phyloP scores from a whole-genome alignment of 1,140 invertebrate species.

The Araneus ventricosus region DNA sequence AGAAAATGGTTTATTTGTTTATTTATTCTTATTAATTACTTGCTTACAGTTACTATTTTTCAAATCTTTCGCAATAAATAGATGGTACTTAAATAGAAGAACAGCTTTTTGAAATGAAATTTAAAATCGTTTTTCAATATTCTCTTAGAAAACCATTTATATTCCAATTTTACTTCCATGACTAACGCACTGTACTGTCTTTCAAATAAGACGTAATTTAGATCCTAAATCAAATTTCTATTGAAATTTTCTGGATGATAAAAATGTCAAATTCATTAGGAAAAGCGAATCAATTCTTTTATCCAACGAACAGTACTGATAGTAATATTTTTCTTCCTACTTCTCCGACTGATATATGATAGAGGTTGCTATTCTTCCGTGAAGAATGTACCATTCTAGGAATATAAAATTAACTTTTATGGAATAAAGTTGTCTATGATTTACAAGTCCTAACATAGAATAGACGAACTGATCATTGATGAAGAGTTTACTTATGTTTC shows the following conservation, averaged over 20 bases:
- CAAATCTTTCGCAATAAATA: neutral
- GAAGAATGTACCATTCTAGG: neutral
- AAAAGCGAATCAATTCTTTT: neutral
- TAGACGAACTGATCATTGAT: neutral
- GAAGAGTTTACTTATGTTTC: neutral
- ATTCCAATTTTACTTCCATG: neutral
- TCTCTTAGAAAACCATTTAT: neutral
- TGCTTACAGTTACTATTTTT: neutral
- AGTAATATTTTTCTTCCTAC: neutral
- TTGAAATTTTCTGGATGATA: neutral
- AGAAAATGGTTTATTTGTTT: neutral
- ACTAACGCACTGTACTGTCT: neutral
- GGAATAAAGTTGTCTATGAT: too few relatives aligned
- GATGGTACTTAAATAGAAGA: neutral
- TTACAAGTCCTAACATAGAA: neutral
- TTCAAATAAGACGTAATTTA: neutral
- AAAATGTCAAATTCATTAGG: neutral
- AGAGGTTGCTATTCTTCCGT: neutral
- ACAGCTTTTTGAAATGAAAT: neutral
- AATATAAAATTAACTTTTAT: neutral
- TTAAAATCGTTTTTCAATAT: neutral
- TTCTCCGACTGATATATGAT: neutral
- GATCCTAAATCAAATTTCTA: too few relatives aligned
- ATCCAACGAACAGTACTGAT: neutral
- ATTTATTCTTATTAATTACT: neutral